Evolutionary conservation across 2,113 vertebrate genomes (phyloP).

Genomic region (Lampris incognitus): DNA sequence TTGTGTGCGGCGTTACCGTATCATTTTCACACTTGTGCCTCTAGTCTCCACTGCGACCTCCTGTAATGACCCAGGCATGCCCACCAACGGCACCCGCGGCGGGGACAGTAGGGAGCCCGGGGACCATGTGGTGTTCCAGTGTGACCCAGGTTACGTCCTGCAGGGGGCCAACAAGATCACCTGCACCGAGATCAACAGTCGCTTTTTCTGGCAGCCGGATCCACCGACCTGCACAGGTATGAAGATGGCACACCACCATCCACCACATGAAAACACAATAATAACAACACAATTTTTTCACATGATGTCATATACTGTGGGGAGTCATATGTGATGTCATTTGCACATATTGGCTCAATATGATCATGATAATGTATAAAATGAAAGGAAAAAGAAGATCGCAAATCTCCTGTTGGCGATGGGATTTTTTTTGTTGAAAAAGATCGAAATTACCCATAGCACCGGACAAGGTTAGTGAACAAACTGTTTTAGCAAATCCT

Average conservation of each 20-base stretch:
- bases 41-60: conserved; percentile 96
- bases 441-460: conserved; percentile 33
- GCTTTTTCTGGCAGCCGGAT: conserved; percentile 98
- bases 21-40: conserved; percentile 2
- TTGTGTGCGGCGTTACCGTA: no score
- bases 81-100: conserved; percentile 93
- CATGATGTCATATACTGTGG: no score
- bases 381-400: background rate
- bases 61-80: conserved; percentile 96
- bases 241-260: no score
- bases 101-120: conserved; percentile 93
- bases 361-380: background rate
- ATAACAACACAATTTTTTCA: no score
- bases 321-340: background rate
- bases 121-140: conserved; percentile 93
- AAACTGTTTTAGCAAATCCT: conserved; percentile 62
- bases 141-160: conserved; percentile 92
- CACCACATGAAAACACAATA: no score
- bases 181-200: conserved; percentile 93
- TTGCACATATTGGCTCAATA: background rate
- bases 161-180: conserved; percentile 92
- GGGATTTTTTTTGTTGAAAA: conserved; percentile 28
- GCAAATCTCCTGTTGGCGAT: background rate
- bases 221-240: conserved; percentile 93
- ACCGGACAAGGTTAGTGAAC: conserved; percentile 53